Base-by-base conservation (phyloP, 2,113 vertebrate genomes). In the Grantiella picta region DNA sequence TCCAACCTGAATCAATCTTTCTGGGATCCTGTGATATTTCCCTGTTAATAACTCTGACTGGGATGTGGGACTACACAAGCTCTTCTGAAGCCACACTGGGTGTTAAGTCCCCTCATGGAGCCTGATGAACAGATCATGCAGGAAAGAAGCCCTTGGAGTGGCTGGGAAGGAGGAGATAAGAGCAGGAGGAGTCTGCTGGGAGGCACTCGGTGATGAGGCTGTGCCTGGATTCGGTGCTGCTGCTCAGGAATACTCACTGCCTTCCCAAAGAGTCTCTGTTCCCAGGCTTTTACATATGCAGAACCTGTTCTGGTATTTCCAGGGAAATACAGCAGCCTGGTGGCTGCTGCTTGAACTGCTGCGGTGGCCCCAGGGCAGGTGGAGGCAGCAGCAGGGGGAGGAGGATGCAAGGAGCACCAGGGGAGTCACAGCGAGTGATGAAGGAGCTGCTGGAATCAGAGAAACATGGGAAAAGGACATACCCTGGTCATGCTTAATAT, bases 321-420 rank as follows among this genome's bases (percentile, higher is more conserved):
- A 95, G 59, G 70, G 95, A 96, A 96, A 96, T 96, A 96, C 95
- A 96, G 94, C 96, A 95, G 88, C 96, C 95, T 96, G 70, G 75
- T 95, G 96, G 95, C 94, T 96, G 88, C 85, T 64, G 78, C 66
- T 40, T 93, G 95, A 96, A 95, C 82, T 96, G 95, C 96, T 56
- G 61, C 65, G 1, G 57, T 68, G 72, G 52, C 75, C 70, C 2
- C 33, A 12, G 85, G 92, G 78, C 73, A 92, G 73, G 78, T 80
- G 77, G 10, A 5, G 35, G 76, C 21, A 20, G 23, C 17, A n/a
- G 83, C 21, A 57, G 77, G 6, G 44, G 78, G 28, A 70, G 70
- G n/a, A 42, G 80, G 40, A 25, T 45, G 78, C 11, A 2, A 2
- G 22, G 40, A 54, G 47, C 13, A 6, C 56, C 42, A 4, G 56